phyloP scores from a whole-genome alignment of 2,797 vertebrate species.

The Brachymystax lenok region DNA sequence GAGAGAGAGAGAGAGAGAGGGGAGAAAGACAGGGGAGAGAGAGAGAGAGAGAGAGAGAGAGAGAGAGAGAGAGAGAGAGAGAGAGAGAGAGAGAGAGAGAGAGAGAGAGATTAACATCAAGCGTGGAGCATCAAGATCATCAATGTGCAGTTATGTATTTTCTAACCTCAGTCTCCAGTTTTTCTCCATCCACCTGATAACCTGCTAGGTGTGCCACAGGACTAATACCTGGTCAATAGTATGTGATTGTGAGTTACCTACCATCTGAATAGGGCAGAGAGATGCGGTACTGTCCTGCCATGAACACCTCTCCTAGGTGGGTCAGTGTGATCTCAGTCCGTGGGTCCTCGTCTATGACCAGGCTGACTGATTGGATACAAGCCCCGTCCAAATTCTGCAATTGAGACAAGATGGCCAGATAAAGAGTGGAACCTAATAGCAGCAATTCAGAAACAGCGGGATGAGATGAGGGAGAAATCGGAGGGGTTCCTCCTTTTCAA shows the following conservation, averaged over 20 bases:
- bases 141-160: not conserved
- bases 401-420: constrained; percentile 47
- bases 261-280: constrained; percentile 91
- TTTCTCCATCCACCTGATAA: not conserved
- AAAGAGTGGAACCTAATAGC: constrained; percentile 13
- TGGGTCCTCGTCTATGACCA: constrained; percentile 88
- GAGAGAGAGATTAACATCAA: too few relatives aligned
- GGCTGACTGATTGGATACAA: constrained; percentile 91
- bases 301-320: constrained; percentile 88
- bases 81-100: too few relatives aligned
- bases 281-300: constrained; percentile 91
- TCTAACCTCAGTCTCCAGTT: not conserved
- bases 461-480: constrained; percentile 6
- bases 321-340: constrained; percentile 92
- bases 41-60: too few relatives aligned
- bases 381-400: constrained; percentile 90
- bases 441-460: constrained; percentile 14
- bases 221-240: not conserved
- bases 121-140: not conserved
- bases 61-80: too few relatives aligned
- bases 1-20: too few relatives aligned
- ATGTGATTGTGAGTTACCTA: constrained; percentile 57
- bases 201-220: not conserved
- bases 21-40: too few relatives aligned
- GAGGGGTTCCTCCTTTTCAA: not conserved